Base-by-base conservation (phyloP, 2,113 vertebrate species). In the Nanger granti region DNA sequence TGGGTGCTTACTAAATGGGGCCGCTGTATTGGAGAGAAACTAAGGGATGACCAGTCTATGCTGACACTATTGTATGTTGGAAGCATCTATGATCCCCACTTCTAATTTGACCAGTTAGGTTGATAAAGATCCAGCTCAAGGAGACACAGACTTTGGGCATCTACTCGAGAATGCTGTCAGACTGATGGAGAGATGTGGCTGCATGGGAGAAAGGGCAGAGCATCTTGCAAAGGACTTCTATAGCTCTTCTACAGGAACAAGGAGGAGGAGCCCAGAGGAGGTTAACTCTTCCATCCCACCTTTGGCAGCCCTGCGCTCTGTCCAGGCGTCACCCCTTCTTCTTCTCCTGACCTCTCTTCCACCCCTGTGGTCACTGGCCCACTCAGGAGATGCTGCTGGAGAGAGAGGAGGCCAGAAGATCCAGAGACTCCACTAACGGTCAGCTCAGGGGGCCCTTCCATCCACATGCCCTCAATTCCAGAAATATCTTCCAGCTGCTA, bases 1-100 rank as follows among this genome's bases (percentile, higher is more conserved):
- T 91, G 55, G 59, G 87, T 87, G 69, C 44, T 96, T 85, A 76
- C 79, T 94, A 91, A 97, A 97, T 31, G 59, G 52, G 83, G 60
- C 17, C 83, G 29, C 62, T 90, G 49, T 79, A 47, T 49, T 57
- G 34, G 66, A 95, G 26, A 73, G 83, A 91, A 97, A 80, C 89
- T 47, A 41, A 0, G 41, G 31, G 34, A 20, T 54, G 59, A 64
- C 86, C 54, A 47, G 49, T 88, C 66, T 55, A 87, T 29, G 59
- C 60, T 89, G 47, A 59, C 60, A 60, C 17, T 62, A 41, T 0
- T 10, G 41, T 59, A 37, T 44, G 8, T 7, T 60, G 26, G 91
- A n/a, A 83, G 66, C n/a, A 34, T 54, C 41, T 9, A 7, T 34
- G 29, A 86, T 60, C 83, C 47, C 49, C 76, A 3, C 64, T 91